Conservation (phyloP, 2,797 vertebrate genomes). For the Amphiprion clarkii region DNA sequence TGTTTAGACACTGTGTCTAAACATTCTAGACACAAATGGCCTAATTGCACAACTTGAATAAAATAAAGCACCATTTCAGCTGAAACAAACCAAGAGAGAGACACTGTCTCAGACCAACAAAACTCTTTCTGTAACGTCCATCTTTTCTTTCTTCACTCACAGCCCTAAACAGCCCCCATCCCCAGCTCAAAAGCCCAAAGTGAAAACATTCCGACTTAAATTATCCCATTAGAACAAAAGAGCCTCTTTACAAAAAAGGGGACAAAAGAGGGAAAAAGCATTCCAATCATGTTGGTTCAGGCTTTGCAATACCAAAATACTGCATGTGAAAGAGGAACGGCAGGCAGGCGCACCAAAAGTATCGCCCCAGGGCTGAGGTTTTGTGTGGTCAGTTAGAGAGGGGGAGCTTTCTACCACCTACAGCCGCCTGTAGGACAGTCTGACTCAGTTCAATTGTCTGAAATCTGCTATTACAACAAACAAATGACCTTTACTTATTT, state of each 20-base stretch:
- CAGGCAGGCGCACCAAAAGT: constrained; percentile 47
- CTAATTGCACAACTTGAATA: constrained; percentile 13
- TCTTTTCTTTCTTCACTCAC: constrained; percentile 59
- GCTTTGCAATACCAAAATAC: constrained; percentile 68
- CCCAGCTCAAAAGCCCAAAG: constrained; percentile 62
- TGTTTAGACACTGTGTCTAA: constrained; percentile 34
- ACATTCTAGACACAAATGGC: constrained; percentile 1
- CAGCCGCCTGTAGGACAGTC: constrained; percentile 43
- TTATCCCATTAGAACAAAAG: constrained; percentile 81
- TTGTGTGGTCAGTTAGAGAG: constrained; percentile 62
- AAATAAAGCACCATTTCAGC: not conserved
- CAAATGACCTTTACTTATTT: not conserved
- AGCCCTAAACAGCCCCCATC: constrained; percentile 44
- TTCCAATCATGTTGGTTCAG: constrained; percentile 81
- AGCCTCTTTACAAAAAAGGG: constrained; percentile 60
- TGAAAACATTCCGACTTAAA: constrained; percentile 84
- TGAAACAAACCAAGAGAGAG: constrained; percentile 9
- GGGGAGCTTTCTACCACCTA: constrained; percentile 59
- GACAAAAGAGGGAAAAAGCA: constrained; percentile 64
- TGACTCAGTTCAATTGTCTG: constrained; percentile 18
- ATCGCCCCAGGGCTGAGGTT: constrained; percentile 41
- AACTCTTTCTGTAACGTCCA: constrained; percentile 46
- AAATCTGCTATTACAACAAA: constrained; percentile 9
- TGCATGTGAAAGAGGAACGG: constrained; percentile 69
- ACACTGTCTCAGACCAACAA: constrained; percentile 2